Conservation (phyloP, 2,797 vertebrate species). For the Fistularia tabacaria region DNA sequence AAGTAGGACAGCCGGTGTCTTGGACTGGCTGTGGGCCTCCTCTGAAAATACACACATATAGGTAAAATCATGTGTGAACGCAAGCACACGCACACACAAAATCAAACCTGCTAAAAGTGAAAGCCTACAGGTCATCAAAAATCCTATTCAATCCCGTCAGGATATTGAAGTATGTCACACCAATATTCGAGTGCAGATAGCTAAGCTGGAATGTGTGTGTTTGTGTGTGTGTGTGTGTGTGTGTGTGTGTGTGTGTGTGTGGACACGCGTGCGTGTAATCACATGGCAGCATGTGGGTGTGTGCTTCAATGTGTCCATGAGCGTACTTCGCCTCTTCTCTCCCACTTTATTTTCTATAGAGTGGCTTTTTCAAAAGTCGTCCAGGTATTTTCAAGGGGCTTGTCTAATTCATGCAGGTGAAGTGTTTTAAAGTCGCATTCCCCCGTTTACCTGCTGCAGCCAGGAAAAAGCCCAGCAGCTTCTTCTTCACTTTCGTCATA, state of each 20-base stretch:
- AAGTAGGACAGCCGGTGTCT: constrained; percentile 45
- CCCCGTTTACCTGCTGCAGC: constrained; percentile 53
- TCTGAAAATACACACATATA: constrained; percentile 37
- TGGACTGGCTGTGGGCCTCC: constrained; percentile 30
- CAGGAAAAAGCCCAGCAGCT: constrained; percentile 39
- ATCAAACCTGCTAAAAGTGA: constrained; percentile 27
- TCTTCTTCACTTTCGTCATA: constrained; percentile 47
- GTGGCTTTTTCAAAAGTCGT: constrained; percentile 58
- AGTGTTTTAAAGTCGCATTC: constrained; percentile 63
- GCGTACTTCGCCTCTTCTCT: constrained; percentile 50
- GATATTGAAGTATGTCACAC: constrained; percentile 67
- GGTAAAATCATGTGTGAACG: constrained; percentile 16
- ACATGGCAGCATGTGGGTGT: constrained; percentile 32
- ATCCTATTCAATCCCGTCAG: constrained; percentile 58
- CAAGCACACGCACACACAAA: constrained; percentile 11
- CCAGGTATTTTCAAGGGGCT: constrained; percentile 55
- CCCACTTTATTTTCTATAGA: constrained; percentile 65
- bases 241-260: constrained; percentile 12
- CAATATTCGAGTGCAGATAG: constrained; percentile 61
- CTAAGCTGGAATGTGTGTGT: constrained; percentile 29
- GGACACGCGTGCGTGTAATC: background rate
- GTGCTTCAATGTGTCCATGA: constrained; percentile 42
- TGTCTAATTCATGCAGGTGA: constrained; percentile 66
- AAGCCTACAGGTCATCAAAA: constrained; percentile 54
- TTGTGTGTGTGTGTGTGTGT: constrained; percentile 13